phyloP scores from a whole-genome alignment of 2,797 vertebrate species.

The Centropyge bicolor region DNA sequence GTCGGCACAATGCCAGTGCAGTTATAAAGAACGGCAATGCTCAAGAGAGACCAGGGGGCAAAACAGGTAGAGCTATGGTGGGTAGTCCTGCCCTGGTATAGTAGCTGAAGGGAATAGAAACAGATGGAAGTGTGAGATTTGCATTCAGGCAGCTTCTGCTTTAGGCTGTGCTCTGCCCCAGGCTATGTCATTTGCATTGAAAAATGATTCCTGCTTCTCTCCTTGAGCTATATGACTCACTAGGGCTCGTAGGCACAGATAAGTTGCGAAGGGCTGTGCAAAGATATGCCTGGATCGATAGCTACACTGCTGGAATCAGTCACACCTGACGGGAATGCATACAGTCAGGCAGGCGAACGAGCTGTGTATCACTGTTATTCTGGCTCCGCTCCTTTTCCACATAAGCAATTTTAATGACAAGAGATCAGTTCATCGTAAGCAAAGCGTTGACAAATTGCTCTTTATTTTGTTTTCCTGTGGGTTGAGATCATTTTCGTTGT shows the following conservation, averaged over 20 bases:
- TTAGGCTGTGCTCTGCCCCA: constrained; percentile 59
- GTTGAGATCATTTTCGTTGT: constrained; percentile 55
- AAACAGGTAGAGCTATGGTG: constrained; percentile 48
- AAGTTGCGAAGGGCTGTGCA: constrained; percentile 52
- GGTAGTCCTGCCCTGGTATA: constrained; percentile 33
- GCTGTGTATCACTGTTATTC: constrained; percentile 45
- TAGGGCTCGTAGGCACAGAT: constrained; percentile 61
- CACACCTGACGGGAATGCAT: constrained; percentile 57
- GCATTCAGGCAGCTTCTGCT: constrained; percentile 71
- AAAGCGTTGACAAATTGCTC: constrained; percentile 53
- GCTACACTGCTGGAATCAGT: constrained; percentile 62
- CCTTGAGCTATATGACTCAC: constrained; percentile 74
- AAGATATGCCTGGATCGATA: constrained; percentile 67
- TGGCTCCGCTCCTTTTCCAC: constrained; percentile 29
- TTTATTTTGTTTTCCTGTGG: constrained; percentile 57
- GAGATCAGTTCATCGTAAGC: constrained; percentile 53
- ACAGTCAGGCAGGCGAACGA: constrained; percentile 34
- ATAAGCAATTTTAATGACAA: constrained; percentile 58
- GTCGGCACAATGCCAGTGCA: constrained; percentile 53
- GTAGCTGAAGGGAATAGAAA: constrained; percentile 63
- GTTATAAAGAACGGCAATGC: constrained; percentile 55
- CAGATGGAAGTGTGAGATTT: constrained; percentile 74
- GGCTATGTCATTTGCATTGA: constrained; percentile 79
- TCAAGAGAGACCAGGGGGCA: constrained; percentile 55
- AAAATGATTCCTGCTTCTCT: constrained; percentile 71